Percentiles rank a stretch among this genome's conserved stretches.
Evolutionary conservation across 2,888 invertebrate genomes (phyloP).

Genomic region (Micropterix aruncella): DNA sequence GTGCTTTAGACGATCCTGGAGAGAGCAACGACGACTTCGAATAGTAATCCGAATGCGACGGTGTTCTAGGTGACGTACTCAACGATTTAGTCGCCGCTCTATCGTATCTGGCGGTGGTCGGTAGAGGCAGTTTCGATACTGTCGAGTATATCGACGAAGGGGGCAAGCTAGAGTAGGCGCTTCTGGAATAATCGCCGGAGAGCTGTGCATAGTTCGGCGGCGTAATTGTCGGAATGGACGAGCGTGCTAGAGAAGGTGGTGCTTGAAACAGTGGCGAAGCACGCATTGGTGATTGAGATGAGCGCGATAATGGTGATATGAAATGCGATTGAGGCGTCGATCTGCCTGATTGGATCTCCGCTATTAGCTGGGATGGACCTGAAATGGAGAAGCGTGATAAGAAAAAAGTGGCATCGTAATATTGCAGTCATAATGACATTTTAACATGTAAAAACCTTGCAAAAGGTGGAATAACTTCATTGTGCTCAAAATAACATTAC

Average conservation of each 20-base stretch:
- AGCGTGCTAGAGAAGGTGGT: background rate
- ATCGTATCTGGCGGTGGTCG: conserved; percentile 1
- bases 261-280: conserved; percentile 13
- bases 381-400: conserved; percentile 17
- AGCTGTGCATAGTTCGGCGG: conserved; percentile 1
- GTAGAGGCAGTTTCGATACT: background rate
- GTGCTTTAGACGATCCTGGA: background rate
- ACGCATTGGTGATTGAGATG: conserved; percentile 22
- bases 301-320: conserved; percentile 31
- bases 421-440: no score
- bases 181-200: conserved; percentile 1
- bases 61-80: background rate
- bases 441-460: no score
- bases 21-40: background rate
- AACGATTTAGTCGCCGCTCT: background rate
- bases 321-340: conserved; percentile 28
- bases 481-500: no score
- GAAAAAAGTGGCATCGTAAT: no score
- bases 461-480: no score
- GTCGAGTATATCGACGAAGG: background rate
- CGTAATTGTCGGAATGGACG: background rate
- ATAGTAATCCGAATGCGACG: background rate
- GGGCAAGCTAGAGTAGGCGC: background rate
- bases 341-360: conserved; percentile 22
- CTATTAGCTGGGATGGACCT: conserved; percentile 33